A percentile compares a stretch with the other conserved stretches of the same genome.
phyloP scores from a whole-genome alignment of 2,888 invertebrate genomes.

The Nomada fucata region DNA sequence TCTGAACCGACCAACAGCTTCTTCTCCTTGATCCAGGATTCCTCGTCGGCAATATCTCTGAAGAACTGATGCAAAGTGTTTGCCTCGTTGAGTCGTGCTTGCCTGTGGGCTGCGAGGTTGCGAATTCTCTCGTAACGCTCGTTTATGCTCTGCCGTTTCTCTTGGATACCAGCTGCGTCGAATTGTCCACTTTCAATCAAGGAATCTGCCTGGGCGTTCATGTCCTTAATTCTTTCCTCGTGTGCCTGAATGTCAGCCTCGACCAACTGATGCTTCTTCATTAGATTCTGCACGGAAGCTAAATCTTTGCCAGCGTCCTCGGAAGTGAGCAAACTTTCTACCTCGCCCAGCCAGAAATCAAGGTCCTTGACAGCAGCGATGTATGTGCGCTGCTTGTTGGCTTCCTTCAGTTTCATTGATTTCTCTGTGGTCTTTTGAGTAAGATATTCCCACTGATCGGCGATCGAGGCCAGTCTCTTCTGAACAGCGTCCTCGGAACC shows the following conservation, averaged over 20 bases:
- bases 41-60: conserved; percentile 99
- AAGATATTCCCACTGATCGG: conserved; percentile 99
- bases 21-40: conserved; percentile 99
- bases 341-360: conserved; percentile 99
- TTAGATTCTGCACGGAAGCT: conserved; percentile 98
- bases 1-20: conserved; percentile 98
- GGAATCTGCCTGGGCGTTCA: conserved; percentile 98
- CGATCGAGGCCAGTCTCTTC: conserved; percentile 94
- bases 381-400: conserved; percentile 99
- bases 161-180: conserved; percentile 97
- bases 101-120: conserved; percentile 95
- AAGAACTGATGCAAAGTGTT: conserved; percentile 99
- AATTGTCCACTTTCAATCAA: conserved; percentile 98
- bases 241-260: conserved; percentile 99
- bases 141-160: conserved; percentile 97
- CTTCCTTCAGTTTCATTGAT: conserved; percentile 98
- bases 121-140: conserved; percentile 97
- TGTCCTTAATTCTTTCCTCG: conserved; percentile 96
- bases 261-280: conserved; percentile 99
- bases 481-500: conserved; percentile 99
- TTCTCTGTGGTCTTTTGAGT: conserved; percentile 99
- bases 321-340: conserved; percentile 96
- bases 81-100: conserved; percentile 97
- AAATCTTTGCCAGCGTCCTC: conserved; percentile 99
- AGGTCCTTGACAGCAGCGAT: conserved; percentile 99